Base-by-base conservation (phyloP, 1,140 invertebrate species). In the Philotrypesis tridentata region DNA sequence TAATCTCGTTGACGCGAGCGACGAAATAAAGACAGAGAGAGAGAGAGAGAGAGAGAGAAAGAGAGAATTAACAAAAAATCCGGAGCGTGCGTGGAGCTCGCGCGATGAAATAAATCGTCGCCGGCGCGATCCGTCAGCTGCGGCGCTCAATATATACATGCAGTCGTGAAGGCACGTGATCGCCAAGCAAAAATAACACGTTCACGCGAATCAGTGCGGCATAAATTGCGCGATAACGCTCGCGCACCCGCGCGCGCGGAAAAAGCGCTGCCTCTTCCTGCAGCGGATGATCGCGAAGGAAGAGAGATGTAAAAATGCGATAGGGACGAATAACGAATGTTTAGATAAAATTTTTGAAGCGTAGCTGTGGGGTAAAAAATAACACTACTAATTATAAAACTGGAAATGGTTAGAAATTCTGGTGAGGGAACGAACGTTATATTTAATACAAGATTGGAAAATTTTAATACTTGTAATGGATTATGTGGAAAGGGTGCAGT, bases 151-250 rank as follows among this genome's bases (percentile, higher is more conserved):
- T 55, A 55, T 48, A 48, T 17, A 48, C 17, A 17, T 17, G 14
- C 43, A 40, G 29, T 17, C 74, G n/a, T 7, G 21, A 0, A 23
- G 8, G 17, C 70, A 65, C 60, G 65, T 78, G 55, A 82, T 79
- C 55, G 70, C 14, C 43, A 72, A 82, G 37, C 33, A 67, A 79
- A 71, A 78, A 78, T 73, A 78, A 67, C 29, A 67, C 31, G 23
- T 65, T 29, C 48, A 48, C 31, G 33, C 25, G 65, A 77, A 77
- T 82, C 48, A 72, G 48, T 31, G 74, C 17, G 23, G 67, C 55
- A 82, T 82, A 82, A 76, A 77, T 82, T 82, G 77, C 25, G n/a
- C 25, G 61, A 73, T 80, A 73, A 73, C 71, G 76, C 31, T n/a
- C n/a, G n/a, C n/a, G n/a, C n/a, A n/a, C n/a, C n/a, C n/a, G n/a